Evolutionary conservation across 2,888 invertebrate species (phyloP), one percentile per base, ranked within the genome.

Genomic region (Dryadula phaetusa): DNA sequence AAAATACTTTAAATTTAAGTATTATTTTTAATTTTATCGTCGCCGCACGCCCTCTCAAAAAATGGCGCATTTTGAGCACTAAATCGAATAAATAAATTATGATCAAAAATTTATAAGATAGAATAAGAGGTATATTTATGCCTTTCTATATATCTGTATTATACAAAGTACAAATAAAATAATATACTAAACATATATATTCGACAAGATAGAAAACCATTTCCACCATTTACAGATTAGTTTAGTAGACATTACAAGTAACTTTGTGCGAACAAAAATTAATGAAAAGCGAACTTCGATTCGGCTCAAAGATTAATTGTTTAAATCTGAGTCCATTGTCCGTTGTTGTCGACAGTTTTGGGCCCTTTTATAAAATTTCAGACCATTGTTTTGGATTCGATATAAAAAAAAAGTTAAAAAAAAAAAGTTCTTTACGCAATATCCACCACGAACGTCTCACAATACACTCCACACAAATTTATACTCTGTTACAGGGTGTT

Each of bases 231-330:
- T 1, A 28, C 52, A 32, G 10, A 52, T 52, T 52, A 52, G 52
- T 28, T 28, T n/a, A 56, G 10, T 10, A 56, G 44, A 52, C n/a
- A 34, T 44, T 49, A 52, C 20, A 32, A 49, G 28, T 16, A 53
- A 58, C 49, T 46, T 66, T 44, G 44, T 69, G 32, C 40, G 42
- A 42, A 63, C 34, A 46, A 69, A 58, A 58, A 63, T 61, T 63
- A 28, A 63, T 68, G 62, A 66, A 71, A 71, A 62, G 40, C 54
- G 40, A 60, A 82, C 83, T 86, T 89, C 87, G 88, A 90, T 89
- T 85, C 82, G 80, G 81, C 81, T 78, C 81, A 75, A 84, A 90
- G 90, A 90, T 90, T 90, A 89, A 90, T 90, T 87, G 88, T 87
- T 80, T 79, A 77, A 82, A 85, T 87, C 85, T 82, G 74, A 76